Evolutionary conservation across 1,140 invertebrate species (phyloP), one percentile per base, ranked within the genome.

Genomic region (Euura saliciscinereae): DNA sequence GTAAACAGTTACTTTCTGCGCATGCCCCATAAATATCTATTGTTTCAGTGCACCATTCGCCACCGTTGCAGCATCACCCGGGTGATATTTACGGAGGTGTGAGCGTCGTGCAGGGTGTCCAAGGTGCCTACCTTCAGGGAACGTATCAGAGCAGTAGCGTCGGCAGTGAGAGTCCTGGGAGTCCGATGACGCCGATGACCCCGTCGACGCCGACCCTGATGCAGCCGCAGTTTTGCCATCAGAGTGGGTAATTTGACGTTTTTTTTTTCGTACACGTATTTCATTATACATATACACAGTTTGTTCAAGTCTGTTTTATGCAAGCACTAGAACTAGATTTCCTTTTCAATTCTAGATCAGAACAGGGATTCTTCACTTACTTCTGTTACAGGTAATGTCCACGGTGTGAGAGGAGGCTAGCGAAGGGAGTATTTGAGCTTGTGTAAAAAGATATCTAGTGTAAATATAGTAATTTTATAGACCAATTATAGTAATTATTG

Each of bases 91-190:
- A 84, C 43, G 6, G 77, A 4, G 70, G 74, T 43, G 76, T 77
- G 5, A 77, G 81, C 10, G 83, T 77, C 71, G 76, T 84, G 66
- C 78, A 83, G 6, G 80, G 82, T 43, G 76, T 84, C 65, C 78
- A 83, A 5, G 80, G 82, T 43, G 74, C 78, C 74, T 84, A 84
- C 70, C 76, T 84, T 65, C 51, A 59, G 13, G 78, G 79, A 6
- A 75, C 78, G n/a, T 84, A 84, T 71, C 82, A 82, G 51, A 80
- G 76, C 65, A 78, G 82, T 44, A 84, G 81, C 64, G 81, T 76
- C 7, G 80, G 82, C 7, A 84, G 82, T 66, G 82, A 84, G 45
- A 84, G 82, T 74, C 82, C 82, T 45, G 82, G 79, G 66, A 84
- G 82, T 73, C 82, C 82, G 0, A 65, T 84, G 46, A 83, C 82